Percentiles rank a stretch among this genome's conserved stretches.
These are phyloP conservation scores for Uloborus plumipes DNA, from an alignment of 2,888 invertebrate genomes.

Conservation along the genomic window DNA sequence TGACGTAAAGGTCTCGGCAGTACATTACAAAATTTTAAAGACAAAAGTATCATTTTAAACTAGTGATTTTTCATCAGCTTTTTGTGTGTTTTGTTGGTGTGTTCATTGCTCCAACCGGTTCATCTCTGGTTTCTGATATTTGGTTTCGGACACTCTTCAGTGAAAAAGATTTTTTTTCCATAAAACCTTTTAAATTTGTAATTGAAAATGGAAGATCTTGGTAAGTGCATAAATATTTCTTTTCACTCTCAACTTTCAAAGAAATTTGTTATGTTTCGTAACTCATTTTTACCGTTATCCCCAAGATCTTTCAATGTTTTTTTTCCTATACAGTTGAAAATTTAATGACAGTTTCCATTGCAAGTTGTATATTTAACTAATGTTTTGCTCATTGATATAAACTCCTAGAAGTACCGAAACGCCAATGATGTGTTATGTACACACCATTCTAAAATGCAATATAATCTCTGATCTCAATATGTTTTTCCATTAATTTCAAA, in stretches of 20 bases:
- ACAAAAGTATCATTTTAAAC: not conserved
- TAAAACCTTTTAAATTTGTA: not conserved
- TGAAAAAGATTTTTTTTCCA: not conserved
- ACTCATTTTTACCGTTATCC: too few species aligned
- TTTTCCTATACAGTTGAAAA: too few species aligned
- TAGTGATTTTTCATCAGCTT: not conserved
- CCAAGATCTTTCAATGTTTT: too few species aligned
- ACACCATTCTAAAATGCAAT: too few species aligned
- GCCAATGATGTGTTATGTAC: too few species aligned
- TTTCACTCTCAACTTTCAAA: not conserved
- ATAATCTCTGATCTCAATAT: too few species aligned
- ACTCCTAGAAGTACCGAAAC: too few species aligned
- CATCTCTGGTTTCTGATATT: not conserved
- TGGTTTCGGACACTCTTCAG: not conserved
- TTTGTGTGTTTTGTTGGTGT: not conserved
- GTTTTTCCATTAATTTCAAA: too few species aligned
- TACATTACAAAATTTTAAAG: constrained; percentile 10
- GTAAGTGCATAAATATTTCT: constrained; percentile 29
- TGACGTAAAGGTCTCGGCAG: constrained; percentile 16
- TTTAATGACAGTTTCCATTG: too few species aligned
- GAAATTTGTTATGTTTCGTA: not conserved
- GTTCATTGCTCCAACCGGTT: constrained; percentile 12
- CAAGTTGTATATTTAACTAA: too few species aligned
- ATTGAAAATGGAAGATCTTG: constrained; percentile 52
- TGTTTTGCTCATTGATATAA: too few species aligned